Base-by-base conservation (phyloP, 2,113 vertebrate species). In the Picathartes gymnocephalus region DNA sequence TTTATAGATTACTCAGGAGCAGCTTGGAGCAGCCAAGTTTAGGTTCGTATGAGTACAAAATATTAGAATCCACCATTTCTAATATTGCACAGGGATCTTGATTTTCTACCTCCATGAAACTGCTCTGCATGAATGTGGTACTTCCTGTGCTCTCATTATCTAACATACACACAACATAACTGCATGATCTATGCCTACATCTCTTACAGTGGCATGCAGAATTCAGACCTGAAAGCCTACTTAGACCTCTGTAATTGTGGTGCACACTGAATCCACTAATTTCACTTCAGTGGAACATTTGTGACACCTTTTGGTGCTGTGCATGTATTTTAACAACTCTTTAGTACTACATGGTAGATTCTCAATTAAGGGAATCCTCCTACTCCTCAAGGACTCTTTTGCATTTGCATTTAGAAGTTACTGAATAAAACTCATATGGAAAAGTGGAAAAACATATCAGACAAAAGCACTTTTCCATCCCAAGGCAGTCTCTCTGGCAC, bases 351-450 rank as follows among this genome's bases (percentile, higher is more conserved):
- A 51, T 56, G 28, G 24, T 70, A 48, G 21, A 87, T 87, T 84
- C 7, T 74, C 37, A 50, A 35, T 74, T 90, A 78, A 85, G 35
- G 44, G 51, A 90, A 61, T 61, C 10, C 33, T 91, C 37, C 19
- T 81, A 45, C 25, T 84, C 78, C 73, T 90, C 78, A 74, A 66
- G 70, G 70, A 81, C 31, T 5, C 10, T 40, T 81, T 61, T 81
- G 11, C 27, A 70, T 93, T 89, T 87, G 42, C 81, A 89, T 93
- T 92, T 93, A 58, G 92, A 93, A 87, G 61, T 62, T 90, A 37
- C 60, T 81, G 73, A 78, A 90, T 58, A 74, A 78, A 93, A 87
- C 78, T 90, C 30, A 5, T 37, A 66, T 30, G 23, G 35, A 70
- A 62, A 87, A 87, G 81, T 84, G 23, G 39, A 91, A 84, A 51